Evolutionary conservation across 64 coral and sea anemone species (phyloP), one percentile per base, ranked within the genome.

Genomic region (Exaiptasia diaphana): DNA sequence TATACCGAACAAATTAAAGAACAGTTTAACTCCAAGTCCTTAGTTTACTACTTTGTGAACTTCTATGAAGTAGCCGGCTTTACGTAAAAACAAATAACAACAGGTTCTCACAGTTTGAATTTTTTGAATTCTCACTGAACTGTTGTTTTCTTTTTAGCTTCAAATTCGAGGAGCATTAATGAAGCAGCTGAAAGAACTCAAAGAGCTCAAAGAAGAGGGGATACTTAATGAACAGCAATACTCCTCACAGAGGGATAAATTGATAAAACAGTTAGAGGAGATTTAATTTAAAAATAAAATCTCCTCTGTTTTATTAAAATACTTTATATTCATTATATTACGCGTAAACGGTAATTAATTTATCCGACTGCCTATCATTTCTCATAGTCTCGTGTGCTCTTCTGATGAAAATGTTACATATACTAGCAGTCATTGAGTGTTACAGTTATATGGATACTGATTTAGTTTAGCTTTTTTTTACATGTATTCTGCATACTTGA

Each of bases 131-230:
- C n/a, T n/a, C n/a, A n/a, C n/a, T n/a, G n/a, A n/a, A n/a, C n/a
- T n/a, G n/a, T 52, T 52, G 49, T 72, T 72, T 26, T 41, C n/a
- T 1, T 32, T 49, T 60, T 64, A 80, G 76, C 29, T 80, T 22
- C 55, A 80, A 17, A 13, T 41, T 21, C 55, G 34, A 25, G 53
- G 76, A 43, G 26, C 25, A 23, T 41, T 80, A 7, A 20, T 64
- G 7, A 57, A 80, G 20, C 76, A 80, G n/a, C 26, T 80, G 50
- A 41, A 60, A 35, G 55, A 57, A 8, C 76, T 80, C 2, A 80
- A 80, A 46, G 58, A 80, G 4, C 37, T 80, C 53, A 80, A 64
- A 30, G 76, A 80, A 37, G 53, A 18, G 28, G 76, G 44, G 9
- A 39, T 63, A 5, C 20, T 80, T 8, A 60, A 23, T 29, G 6